phyloP scores from a whole-genome alignment of 2,888 invertebrate species.

The Oscheius onirici region DNA sequence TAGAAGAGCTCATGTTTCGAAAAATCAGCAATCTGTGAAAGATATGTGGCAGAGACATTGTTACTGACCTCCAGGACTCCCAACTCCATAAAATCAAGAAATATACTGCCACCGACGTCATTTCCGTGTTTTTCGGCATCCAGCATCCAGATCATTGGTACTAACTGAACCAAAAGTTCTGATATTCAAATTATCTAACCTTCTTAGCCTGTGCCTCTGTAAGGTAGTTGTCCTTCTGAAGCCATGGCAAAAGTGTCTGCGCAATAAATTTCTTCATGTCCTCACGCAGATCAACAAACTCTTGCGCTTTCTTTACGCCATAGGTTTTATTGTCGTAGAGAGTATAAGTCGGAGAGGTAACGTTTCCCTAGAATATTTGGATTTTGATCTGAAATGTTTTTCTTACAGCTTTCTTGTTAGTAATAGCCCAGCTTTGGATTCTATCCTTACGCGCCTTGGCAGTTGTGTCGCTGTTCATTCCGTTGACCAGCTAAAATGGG shows the following conservation, averaged over 20 bases:
- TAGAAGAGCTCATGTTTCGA: not conserved
- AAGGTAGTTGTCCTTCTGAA: not conserved
- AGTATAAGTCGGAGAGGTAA: not conserved
- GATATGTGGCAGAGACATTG: not conserved
- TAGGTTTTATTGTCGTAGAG: constrained; percentile 11
- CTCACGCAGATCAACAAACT: not conserved
- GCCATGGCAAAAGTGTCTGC: not conserved
- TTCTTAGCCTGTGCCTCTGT: not conserved
- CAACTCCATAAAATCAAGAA: not conserved
- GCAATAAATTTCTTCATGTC: not conserved
- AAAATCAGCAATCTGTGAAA: not conserved
- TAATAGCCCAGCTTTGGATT: not conserved
- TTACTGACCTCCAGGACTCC: not conserved
- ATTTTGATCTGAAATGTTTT: not conserved
- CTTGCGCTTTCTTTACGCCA: not conserved
- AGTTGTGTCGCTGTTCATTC: not conserved
- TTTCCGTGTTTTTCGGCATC: not conserved
- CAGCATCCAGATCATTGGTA: not conserved
- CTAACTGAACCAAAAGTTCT: not conserved
- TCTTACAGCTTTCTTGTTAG: not conserved
- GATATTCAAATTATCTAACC: not conserved
- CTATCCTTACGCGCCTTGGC: not conserved
- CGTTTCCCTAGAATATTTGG: not conserved
- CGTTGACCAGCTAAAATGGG: not conserved
- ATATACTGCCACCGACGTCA: too few relatives aligned